Percentiles rank a stretch among this genome's conserved stretches.
Evolutionary conservation across 1,140 invertebrate genomes (phyloP).

Genomic region (Ceratosolen solmsi): DNA sequence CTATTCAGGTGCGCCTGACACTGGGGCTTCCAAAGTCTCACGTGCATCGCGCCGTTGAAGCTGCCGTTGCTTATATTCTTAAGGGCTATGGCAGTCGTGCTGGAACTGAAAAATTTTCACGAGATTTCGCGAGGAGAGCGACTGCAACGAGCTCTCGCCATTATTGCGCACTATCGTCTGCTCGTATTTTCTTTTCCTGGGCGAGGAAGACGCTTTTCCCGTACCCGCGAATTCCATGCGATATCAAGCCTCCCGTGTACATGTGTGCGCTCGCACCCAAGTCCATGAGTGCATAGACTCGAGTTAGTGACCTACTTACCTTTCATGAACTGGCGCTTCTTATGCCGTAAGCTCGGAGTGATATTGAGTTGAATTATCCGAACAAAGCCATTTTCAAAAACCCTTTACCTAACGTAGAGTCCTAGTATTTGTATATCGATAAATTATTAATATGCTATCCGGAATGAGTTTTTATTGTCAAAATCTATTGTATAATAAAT

Average conservation of each 20-base stretch:
- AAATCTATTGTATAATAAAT: no score
- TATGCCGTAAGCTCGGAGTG: neutral
- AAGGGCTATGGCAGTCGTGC: neutral
- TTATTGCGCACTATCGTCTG: neutral
- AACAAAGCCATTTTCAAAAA: neutral
- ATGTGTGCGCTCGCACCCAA: neutral
- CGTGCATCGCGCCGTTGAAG: neutral
- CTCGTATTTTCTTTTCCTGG: neutral
- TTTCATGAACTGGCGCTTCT: neutral
- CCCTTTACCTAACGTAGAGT: no score
- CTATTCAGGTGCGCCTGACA: conserved; percentile 20
- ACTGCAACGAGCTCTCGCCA: neutral
- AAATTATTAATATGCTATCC: no score
- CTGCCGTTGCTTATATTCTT: neutral
- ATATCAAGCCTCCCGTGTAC: neutral
- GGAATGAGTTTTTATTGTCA: no score
- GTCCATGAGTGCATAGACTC: neutral
- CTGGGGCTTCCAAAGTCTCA: neutral
- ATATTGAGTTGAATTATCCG: neutral
- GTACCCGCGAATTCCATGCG: neutral
- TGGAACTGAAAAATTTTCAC: conserved; percentile 8
- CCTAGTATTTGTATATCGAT: no score
- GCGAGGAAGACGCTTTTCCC: neutral
- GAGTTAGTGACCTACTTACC: conserved; percentile 7
- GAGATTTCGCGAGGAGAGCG: neutral